Conservation (phyloP, 1,140 invertebrate species). For the Temnothorax curvispinosus region DNA sequence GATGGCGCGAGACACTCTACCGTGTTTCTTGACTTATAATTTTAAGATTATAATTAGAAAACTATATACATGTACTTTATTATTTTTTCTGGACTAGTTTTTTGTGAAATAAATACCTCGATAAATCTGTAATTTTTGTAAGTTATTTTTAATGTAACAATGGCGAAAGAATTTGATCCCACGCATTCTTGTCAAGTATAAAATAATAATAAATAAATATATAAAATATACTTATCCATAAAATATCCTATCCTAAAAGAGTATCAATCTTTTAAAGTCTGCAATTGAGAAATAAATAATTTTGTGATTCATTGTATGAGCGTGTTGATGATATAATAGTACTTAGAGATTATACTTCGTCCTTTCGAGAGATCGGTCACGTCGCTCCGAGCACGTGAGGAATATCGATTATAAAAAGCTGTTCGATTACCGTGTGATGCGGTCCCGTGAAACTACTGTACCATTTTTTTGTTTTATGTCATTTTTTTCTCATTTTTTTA, state of each 20-base stretch:
- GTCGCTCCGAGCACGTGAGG: neutral
- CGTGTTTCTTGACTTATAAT: too few relatives aligned
- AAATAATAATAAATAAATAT: neutral
- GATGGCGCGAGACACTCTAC: too few relatives aligned
- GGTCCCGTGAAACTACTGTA: constrained; percentile 84
- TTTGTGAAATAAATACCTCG: too few relatives aligned
- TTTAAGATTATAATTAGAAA: too few relatives aligned
- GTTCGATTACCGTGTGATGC: constrained; percentile 71
- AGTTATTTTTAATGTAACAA: neutral
- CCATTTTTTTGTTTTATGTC: constrained; percentile 74
- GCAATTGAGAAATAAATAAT: constrained; percentile 13
- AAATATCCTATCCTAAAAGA: neutral
- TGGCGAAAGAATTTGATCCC: constrained; percentile 6
- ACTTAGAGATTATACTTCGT: constrained; percentile 47
- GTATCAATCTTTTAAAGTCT: neutral
- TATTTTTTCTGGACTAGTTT: too few relatives aligned
- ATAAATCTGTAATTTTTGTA: too few relatives aligned
- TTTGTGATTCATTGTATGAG: constrained; percentile 10
- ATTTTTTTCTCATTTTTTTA: constrained; percentile 31
- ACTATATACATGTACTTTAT: too few relatives aligned
- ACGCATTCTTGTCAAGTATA: neutral
- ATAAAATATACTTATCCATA: neutral
- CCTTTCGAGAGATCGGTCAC: constrained; percentile 42
- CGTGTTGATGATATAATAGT: constrained; percentile 21
- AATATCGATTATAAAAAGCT: constrained; percentile 14